A percentile compares a stretch with the other conserved stretches of the same genome.
Conservation (phyloP, 2,113 vertebrate species). For the Amia ocellicauda region DNA sequence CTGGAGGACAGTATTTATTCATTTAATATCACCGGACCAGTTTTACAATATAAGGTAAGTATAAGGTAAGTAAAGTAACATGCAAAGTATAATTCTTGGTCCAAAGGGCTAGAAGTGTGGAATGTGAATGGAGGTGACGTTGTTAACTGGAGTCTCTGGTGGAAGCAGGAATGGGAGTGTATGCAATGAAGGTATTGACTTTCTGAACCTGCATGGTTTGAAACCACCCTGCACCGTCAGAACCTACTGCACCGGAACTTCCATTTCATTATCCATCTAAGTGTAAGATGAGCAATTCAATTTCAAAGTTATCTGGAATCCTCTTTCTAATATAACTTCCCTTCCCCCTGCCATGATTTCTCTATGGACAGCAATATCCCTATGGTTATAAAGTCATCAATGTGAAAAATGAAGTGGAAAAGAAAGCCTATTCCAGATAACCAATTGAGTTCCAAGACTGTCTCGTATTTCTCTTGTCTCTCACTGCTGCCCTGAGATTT, state of each 20-base stretch:
- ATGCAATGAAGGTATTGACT: too few relatives aligned
- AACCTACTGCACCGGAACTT: background rate
- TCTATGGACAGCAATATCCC: background rate
- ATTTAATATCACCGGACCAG: too few relatives aligned
- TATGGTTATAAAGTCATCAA: background rate
- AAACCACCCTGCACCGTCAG: background rate
- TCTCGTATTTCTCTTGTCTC: background rate
- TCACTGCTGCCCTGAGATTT: background rate
- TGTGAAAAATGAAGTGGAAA: constrained; percentile 2
- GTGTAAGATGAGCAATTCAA: background rate
- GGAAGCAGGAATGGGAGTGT: too few relatives aligned
- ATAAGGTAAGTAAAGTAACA: too few relatives aligned
- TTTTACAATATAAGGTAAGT: too few relatives aligned
- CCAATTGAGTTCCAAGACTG: background rate
- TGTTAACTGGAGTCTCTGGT: too few relatives aligned
- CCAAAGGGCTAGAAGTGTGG: too few relatives aligned
- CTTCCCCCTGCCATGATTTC: background rate
- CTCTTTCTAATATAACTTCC: background rate
- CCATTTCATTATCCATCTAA: background rate
- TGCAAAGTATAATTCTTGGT: too few relatives aligned
- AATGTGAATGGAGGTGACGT: too few relatives aligned
- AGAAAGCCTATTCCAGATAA: background rate
- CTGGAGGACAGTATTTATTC: too few relatives aligned
- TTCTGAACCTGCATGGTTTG: background rate
- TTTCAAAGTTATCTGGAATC: background rate